phyloP scores from a whole-genome alignment of 2,797 vertebrate genomes.

The Lepilemur ruficaudatus region DNA sequence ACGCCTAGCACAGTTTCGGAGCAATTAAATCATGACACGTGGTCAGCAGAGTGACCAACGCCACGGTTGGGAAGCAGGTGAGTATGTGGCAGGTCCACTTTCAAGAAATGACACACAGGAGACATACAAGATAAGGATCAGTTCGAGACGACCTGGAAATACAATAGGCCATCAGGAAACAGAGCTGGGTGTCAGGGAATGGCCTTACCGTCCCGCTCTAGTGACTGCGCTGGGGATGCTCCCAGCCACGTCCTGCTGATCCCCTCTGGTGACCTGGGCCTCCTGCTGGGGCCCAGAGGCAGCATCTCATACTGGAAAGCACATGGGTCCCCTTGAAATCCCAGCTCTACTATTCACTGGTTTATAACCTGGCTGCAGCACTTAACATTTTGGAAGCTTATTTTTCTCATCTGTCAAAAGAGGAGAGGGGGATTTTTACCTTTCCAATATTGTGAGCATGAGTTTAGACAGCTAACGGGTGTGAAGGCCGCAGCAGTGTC shows the following conservation, averaged over 20 bases:
- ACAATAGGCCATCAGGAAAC: not conserved
- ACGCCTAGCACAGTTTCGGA: not conserved
- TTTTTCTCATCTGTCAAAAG: not conserved
- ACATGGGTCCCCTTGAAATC: not conserved
- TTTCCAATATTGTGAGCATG: not conserved
- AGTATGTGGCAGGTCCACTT: not conserved
- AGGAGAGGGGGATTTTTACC: not conserved
- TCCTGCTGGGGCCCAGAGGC: not conserved
- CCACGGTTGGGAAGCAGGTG: not conserved
- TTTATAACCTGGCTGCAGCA: not conserved
- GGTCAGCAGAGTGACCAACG: not conserved
- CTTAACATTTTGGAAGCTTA: not conserved
- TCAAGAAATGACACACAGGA: not conserved
- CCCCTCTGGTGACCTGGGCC: too few species aligned
- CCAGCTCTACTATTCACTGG: not conserved
- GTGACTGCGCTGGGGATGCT: not conserved
- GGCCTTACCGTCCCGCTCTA: fast-evolving
- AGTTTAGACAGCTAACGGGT: not conserved
- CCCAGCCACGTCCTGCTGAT: not conserved
- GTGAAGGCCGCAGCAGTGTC: not conserved
- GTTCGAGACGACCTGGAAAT: not conserved
- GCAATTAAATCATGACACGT: not conserved
- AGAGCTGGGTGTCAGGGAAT: not conserved
- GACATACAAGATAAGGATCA: not conserved
- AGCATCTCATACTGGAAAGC: not conserved